These are phyloP conservation scores for Callaeas wilsoni DNA, from an alignment of 2,113 vertebrate species.

Conservation along the genomic window DNA sequence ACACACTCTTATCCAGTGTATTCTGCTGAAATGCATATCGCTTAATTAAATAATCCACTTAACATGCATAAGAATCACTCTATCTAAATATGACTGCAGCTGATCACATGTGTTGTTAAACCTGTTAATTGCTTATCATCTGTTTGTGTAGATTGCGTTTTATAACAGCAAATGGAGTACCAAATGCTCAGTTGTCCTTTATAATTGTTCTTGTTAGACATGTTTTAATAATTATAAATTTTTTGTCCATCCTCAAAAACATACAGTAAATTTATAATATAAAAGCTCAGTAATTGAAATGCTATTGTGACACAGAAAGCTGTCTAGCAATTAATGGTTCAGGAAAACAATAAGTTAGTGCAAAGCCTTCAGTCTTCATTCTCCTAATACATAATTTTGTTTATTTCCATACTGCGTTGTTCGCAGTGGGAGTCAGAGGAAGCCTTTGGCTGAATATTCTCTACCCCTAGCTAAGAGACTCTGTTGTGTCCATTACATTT, in stretches of 20 bases:
- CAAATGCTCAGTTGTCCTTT: background rate
- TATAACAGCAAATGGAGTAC: background rate
- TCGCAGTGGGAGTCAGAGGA: background rate
- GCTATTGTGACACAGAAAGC: background rate
- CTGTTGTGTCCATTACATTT: background rate
- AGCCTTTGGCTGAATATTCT: background rate
- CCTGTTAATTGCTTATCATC: constrained; percentile 21
- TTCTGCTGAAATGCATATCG: background rate
- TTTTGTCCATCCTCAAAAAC: background rate
- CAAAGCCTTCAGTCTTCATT: constrained; percentile 7
- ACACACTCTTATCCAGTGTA: background rate
- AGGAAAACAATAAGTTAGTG: background rate
- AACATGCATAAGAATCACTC: background rate
- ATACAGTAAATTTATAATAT: background rate
- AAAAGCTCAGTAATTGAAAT: background rate
- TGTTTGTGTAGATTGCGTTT: background rate
- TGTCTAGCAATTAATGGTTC: background rate
- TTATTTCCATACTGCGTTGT: background rate
- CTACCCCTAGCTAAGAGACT: background rate
- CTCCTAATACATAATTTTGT: background rate
- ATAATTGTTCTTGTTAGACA: background rate
- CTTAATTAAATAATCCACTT: constrained; percentile 21
- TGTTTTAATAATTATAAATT: background rate
- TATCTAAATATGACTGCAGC: background rate
- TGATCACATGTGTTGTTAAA: background rate